These are phyloP conservation scores for Coregonus ussuriensis DNA, from an alignment of 2,797 vertebrate genomes.

Conservation along the genomic window DNA sequence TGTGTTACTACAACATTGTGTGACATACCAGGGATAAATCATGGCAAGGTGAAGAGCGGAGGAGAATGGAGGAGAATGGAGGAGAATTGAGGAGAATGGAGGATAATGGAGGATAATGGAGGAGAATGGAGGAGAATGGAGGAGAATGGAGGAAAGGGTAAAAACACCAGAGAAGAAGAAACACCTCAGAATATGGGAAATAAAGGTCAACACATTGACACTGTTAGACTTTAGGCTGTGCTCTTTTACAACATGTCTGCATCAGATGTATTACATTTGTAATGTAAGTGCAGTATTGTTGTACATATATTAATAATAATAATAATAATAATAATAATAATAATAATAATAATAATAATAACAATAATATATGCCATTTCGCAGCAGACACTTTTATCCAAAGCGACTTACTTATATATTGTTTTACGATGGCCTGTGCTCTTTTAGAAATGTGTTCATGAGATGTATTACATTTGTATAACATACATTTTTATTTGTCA, in stretches of 20 bases:
- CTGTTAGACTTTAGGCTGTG: conserved; percentile 56
- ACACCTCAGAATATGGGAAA: conserved; percentile 61
- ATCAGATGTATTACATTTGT: not conserved
- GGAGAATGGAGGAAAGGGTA: conserved; percentile 32
- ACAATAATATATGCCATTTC: not conserved
- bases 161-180: conserved; percentile 34
- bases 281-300: not conserved
- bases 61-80: conserved; percentile 21
- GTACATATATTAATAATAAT: not conserved
- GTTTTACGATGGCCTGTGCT: conserved; percentile 53
- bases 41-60: conserved; percentile 64
- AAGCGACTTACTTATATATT: not conserved
- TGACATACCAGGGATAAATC: conserved; percentile 48
- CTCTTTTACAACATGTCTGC: conserved; percentile 22
- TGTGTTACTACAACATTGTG: not conserved
- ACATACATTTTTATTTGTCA: not conserved
- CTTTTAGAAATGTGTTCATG: conserved; percentile 6
- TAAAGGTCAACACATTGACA: conserved; percentile 71
- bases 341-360: not conserved
- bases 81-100: not conserved
- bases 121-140: conserved; percentile 22
- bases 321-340: not conserved
- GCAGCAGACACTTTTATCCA: not conserved
- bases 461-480: not conserved
- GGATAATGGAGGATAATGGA: conserved; percentile 20